Base-by-base conservation (phyloP, 1,140 invertebrate genomes). In the Heliconius hermathena region DNA sequence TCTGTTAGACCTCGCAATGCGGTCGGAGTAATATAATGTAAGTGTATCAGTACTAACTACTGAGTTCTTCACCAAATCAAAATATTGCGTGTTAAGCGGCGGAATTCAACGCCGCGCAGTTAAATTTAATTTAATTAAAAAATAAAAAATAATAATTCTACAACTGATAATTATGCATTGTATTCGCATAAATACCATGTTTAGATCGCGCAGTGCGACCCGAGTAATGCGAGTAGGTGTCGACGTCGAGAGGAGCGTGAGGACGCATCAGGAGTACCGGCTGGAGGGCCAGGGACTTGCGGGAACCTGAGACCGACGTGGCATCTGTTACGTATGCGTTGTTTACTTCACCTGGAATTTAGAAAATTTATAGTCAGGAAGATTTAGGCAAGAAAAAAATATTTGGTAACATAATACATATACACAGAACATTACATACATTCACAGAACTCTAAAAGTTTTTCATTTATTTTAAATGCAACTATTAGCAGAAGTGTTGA, bases 261-360 rank as follows among this genome's bases (percentile, higher is more conserved):
- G 97, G 97, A 46, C 97, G 97, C 92, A 98, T 97, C 82, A 97
- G 89, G 71, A 98, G 93, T 0, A 98, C 98, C 8, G 98, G 98
- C 93, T 98, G 97, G 22, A 98, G 94, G 78, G 97, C 98, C 18
- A 98, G 93, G 0, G 98, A 98, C 90, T 98, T 98, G 74, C 98
- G 94, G 1, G 97, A 98, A 0, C 97, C 97, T 8, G 97, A 96
- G 26, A 98, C 95, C 70, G 97, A 98, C 77, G 97, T 96, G 5
- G 96, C 96, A 91, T 98, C 98, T 2, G 95, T 96, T 73, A 98
- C 96, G 89, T 97, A 98, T 4, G 96, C 97, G 82, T 97, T 97
- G 93, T 98, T 98, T 74, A 98, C 97, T 95, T 98, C 98, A 81
- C 98, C 98, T 98, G 90, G 20, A 82, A 85, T 66, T 18, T 8